A percentile compares a stretch with the other conserved stretches of the same genome.
These are phyloP conservation scores for Temnothorax longispinosus DNA, from an alignment of 1,140 invertebrate genomes.

Conservation along the genomic window DNA sequence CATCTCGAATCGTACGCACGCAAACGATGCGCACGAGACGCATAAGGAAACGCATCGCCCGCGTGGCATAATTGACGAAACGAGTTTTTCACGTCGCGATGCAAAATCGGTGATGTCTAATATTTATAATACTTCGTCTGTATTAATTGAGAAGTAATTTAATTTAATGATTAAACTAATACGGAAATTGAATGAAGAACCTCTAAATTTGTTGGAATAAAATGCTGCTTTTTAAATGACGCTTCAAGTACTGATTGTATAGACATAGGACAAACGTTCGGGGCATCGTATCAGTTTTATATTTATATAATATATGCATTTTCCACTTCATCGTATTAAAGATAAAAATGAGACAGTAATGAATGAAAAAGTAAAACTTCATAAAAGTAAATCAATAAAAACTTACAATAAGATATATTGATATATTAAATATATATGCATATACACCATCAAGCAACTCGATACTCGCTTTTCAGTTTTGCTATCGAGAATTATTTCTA, in stretches of 20 bases:
- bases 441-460: neutral
- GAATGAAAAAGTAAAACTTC: neutral
- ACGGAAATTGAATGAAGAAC: neutral
- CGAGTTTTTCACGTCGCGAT: constrained; percentile 32
- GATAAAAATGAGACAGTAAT: neutral
- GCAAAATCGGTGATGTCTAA: neutral
- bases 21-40: neutral
- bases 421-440: neutral
- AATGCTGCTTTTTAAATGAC: neutral
- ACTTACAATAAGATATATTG: neutral
- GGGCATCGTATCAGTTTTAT: neutral
- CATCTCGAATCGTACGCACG: neutral
- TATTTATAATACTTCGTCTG: neutral
- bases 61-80: constrained; percentile 22
- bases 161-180: neutral
- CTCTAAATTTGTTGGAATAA: neutral
- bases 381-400: neutral
- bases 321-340: neutral
- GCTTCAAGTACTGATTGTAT: neutral
- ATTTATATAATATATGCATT: neutral
- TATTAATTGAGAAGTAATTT: neutral
- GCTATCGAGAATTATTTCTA: neutral
- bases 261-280: neutral
- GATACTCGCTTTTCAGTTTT: neutral
- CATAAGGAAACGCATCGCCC: constrained; percentile 15